Base-by-base conservation (phyloP, 2,113 vertebrate genomes). In the Naja naja region DNA sequence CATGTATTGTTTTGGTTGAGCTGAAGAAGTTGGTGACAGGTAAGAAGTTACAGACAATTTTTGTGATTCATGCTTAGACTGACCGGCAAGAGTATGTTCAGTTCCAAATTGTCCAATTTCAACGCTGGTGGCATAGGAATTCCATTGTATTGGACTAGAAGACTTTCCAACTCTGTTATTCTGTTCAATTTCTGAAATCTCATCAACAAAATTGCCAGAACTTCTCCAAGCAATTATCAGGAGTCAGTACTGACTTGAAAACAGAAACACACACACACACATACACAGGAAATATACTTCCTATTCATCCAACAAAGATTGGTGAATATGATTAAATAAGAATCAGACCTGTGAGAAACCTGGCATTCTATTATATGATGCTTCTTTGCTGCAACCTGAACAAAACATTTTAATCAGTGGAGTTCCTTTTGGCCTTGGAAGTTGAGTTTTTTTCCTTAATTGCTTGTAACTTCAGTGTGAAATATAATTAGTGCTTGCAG, bases 401-500 rank as follows among this genome's bases (percentile, higher is more conserved):
- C 1, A 23, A 60, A 60, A 27, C 7, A 27, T 16, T 64, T 85
- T 39, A 53, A 34, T 20, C 45, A 49, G 53, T 85, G 69, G 69
- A 89, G 92, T 93, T 92, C 49, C 88, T 89, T 93, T 93, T 30
- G 89, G 85, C 69, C 88, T 45, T 90, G 45, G 54, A 85, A 90
- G 54, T n/a, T 49, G 54, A 90, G 86, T n/a, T 93, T 58, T 49
- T 54, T 90, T 90, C 88, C 43, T 93, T 93, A 93, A 93, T 89
- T 90, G 74, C 54, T 90, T 86, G 92, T 58, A 92, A 74, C 88
- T 85, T 92, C 56, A 47, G 74, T 52, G 74, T 90, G 92, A 90
- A 90, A 86, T 86, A 81, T 93, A 93, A 93, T 93, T 93, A 90
- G 74, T 30, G 92, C 55, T 90, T 90, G 30, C 88, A 27, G 88